A percentile compares a stretch with the other conserved stretches of the same genome.
Conservation (phyloP, 2,888 invertebrate species). For the Epinotia ramella region DNA sequence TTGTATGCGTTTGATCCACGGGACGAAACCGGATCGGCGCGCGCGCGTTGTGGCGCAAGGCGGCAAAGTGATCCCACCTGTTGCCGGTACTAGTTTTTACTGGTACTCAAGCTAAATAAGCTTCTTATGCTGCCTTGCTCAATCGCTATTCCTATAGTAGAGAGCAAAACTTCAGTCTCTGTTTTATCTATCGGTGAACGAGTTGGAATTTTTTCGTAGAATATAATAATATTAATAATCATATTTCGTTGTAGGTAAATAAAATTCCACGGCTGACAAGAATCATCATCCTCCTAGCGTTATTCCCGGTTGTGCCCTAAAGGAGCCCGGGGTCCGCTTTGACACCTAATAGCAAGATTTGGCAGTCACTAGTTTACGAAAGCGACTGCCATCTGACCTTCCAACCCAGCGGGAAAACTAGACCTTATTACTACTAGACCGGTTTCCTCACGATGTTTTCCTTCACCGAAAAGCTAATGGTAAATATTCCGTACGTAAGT, state of each 20-base stretch:
- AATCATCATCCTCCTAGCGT: not conserved
- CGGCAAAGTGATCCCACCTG: slow-evolving; percentile 70
- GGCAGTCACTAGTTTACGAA: no score
- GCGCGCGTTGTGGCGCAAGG: slow-evolving; percentile 60
- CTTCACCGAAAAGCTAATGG: no score
- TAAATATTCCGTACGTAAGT: no score
- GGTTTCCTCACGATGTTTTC: no score
- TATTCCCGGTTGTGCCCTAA: no score
- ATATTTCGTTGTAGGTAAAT: no score
- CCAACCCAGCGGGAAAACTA: no score
- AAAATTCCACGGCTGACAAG: not conserved
- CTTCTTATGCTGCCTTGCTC: slow-evolving; percentile 42
- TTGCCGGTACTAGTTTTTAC: slow-evolving; percentile 74
- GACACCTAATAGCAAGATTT: no score
- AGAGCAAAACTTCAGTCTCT: slow-evolving; percentile 12
- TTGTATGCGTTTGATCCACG: slow-evolving; percentile 56
- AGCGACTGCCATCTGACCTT: no score
- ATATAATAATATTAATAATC: no score
- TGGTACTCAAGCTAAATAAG: slow-evolving; percentile 56
- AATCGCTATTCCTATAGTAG: slow-evolving; percentile 29
- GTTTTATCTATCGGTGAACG: not conserved
- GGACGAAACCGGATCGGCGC: slow-evolving; percentile 67
- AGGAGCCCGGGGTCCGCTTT: no score
- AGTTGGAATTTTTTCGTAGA: not conserved
- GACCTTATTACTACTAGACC: no score